These are phyloP conservation scores for Ondatra zibethicus DNA, from an alignment of 2,113 vertebrate species.

Conservation along the genomic window DNA sequence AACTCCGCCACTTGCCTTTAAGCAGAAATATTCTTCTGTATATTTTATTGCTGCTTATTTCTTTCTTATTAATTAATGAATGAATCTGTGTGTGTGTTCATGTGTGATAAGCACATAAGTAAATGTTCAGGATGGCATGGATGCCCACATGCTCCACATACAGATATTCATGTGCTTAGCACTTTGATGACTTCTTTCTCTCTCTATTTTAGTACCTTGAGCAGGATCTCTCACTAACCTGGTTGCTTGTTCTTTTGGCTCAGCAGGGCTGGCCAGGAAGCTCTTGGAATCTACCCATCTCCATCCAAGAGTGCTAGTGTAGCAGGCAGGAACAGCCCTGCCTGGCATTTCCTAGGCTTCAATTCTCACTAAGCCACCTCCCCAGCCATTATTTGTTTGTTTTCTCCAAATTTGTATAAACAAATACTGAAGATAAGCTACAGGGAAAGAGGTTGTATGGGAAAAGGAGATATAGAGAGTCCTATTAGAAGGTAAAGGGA, in stretches of 20 bases:
- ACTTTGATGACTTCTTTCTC: neutral
- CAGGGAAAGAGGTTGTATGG: neutral
- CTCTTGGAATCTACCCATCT: neutral
- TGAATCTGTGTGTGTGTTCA: neutral
- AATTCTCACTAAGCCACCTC: neutral
- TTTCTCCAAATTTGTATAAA: neutral
- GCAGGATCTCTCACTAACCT: neutral
- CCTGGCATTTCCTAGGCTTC: no score
- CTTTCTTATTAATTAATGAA: neutral
- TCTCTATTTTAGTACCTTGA: neutral
- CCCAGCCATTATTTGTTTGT: neutral
- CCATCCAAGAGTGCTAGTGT: neutral
- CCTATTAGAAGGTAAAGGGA: neutral
- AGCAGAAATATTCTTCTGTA: neutral
- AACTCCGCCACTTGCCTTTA: neutral
- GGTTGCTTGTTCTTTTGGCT: neutral
- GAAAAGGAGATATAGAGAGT: neutral
- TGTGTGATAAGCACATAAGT: neutral
- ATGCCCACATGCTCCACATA: neutral
- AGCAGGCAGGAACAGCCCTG: no score
- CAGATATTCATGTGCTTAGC: neutral
- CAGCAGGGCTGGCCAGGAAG: no score
- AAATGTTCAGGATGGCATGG: neutral
- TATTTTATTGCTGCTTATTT: neutral
- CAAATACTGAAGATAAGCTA: neutral